A percentile compares a stretch with the other conserved stretches of the same genome.
Evolutionary conservation across 1,140 invertebrate genomes (phyloP).

Genomic region (Pinna nobilis): DNA sequence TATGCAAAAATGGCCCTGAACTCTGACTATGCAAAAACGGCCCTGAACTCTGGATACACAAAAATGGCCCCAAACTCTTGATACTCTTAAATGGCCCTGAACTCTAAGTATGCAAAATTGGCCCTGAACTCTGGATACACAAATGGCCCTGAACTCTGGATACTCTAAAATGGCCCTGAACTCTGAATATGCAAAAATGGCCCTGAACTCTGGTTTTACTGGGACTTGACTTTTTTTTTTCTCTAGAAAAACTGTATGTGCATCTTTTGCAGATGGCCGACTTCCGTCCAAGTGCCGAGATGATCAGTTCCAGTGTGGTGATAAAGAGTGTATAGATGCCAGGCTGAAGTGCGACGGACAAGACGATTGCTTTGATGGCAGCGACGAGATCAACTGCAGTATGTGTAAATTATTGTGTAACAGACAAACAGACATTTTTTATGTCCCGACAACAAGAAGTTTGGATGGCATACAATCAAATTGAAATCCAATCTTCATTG

Average conservation of each 20-base stretch:
- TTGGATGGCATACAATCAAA: not conserved
- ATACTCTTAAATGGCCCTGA: too few species aligned
- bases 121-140: too few species aligned
- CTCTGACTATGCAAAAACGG: too few species aligned
- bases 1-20: too few species aligned
- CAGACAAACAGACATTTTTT: not conserved
- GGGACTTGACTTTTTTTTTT: not conserved
- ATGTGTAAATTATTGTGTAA: constrained; percentile 72
- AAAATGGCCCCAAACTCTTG: too few species aligned
- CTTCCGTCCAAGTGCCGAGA: constrained; percentile 45
- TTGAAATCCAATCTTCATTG: not conserved
- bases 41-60: too few species aligned
- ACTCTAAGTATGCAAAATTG: too few species aligned
- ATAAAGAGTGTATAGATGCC: constrained; percentile 74
- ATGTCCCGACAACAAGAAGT: not conserved
- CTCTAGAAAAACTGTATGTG: not conserved
- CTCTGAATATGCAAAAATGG: not conserved
- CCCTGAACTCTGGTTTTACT: too few species aligned
- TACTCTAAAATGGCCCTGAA: not conserved
- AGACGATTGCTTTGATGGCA: constrained; percentile 73
- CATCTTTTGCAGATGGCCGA: constrained; percentile 19
- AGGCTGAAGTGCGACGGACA: constrained; percentile 80
- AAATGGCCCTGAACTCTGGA: not conserved
- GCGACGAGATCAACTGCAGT: constrained; percentile 76
- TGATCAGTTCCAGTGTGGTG: constrained; percentile 77